Percentiles rank a stretch among this genome's conserved stretches.
Conservation (phyloP, 2,888 invertebrate species). For the Drosophila testacea region DNA sequence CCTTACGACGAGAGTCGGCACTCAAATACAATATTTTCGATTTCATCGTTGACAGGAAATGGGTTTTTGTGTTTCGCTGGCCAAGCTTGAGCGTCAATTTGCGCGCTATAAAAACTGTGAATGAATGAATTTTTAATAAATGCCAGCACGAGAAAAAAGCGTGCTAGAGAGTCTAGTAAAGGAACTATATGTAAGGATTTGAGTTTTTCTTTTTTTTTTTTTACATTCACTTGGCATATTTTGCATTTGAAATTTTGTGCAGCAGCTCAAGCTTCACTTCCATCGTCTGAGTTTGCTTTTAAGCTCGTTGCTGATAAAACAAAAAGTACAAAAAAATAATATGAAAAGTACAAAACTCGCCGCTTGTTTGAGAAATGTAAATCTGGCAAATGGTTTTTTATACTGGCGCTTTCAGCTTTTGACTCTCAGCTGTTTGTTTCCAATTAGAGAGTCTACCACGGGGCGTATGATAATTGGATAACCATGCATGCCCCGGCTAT, state of each 20-base stretch:
- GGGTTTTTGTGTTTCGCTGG: constrained; percentile 39
- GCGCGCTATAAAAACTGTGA: constrained; percentile 61
- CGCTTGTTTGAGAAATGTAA: constrained; percentile 69
- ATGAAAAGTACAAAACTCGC: constrained; percentile 37
- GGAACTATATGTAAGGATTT: constrained; percentile 22
- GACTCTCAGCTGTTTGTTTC: constrained; percentile 76
- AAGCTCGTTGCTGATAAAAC: constrained; percentile 34
- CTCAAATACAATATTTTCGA: constrained; percentile 74
- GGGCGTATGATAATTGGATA: constrained; percentile 78
- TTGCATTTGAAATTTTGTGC: constrained; percentile 67
- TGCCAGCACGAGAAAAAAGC: constrained; percentile 39
- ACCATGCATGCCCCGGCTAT: constrained; percentile 60
- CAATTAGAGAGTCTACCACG: constrained; percentile 70
- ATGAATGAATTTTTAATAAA: constrained; percentile 78
- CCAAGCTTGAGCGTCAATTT: constrained; percentile 47
- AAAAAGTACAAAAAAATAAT: constrained; percentile 7
- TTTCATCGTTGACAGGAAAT: constrained; percentile 66
- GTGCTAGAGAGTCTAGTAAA: neutral
- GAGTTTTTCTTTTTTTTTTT: constrained; percentile 5
- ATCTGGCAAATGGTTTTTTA: constrained; percentile 62
- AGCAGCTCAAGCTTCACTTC: constrained; percentile 29
- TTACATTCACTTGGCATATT: constrained; percentile 55
- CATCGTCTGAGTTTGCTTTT: constrained; percentile 39
- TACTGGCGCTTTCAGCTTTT: constrained; percentile 60
- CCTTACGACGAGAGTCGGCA: constrained; percentile 20